phyloP scores from a whole-genome alignment of 2,888 invertebrate genomes.

The Drosophila paranaensis region DNA sequence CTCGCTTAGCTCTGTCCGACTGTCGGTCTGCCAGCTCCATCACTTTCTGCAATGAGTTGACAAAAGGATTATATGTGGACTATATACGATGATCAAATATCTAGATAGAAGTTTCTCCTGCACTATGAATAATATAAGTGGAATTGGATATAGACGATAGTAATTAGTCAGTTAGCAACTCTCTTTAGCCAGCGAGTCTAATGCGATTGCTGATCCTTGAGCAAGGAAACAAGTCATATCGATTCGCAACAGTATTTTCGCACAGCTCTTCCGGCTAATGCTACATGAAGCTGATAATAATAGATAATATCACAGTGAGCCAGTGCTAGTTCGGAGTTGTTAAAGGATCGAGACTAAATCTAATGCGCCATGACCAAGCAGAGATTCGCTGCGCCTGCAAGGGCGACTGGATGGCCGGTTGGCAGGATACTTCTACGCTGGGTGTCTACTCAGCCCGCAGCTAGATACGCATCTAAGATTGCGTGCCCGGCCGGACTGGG shows the following conservation, averaged over 20 bases:
- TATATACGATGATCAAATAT: neutral
- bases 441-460: constrained; percentile 9
- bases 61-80: neutral
- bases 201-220: constrained; percentile 2
- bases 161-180: neutral
- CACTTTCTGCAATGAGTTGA: constrained; percentile 12
- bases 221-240: constrained; percentile 16
- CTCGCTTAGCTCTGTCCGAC: neutral
- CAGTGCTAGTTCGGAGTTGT: constrained; percentile 33
- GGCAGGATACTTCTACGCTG: constrained; percentile 14
- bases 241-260: constrained; percentile 41
- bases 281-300: constrained; percentile 35
- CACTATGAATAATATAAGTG: too few species aligned
- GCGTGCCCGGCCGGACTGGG: constrained; percentile 35
- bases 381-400: constrained; percentile 62
- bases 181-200: neutral
- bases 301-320: constrained; percentile 40
- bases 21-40: neutral
- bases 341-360: constrained; percentile 38
- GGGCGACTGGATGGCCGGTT: constrained; percentile 39
- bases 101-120: too few species aligned
- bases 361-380: constrained; percentile 70
- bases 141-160: neutral
- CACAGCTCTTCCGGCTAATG: constrained; percentile 40
- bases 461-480: constrained; percentile 59